Base-by-base conservation (phyloP, 2,797 vertebrate species). In the Bradypodion ventrale region DNA sequence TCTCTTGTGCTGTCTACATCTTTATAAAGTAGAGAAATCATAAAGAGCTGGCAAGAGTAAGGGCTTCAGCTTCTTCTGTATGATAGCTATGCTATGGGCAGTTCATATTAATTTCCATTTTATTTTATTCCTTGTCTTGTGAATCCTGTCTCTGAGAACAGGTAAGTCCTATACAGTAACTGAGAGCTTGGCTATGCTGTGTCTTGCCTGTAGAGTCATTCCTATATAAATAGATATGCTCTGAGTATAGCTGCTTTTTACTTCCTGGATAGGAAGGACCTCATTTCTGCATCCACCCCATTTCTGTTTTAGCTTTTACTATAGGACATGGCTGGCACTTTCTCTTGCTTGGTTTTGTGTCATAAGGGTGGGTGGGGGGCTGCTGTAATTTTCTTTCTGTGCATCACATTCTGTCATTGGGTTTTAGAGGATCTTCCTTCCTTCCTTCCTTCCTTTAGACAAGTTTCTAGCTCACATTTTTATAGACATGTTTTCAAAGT, bases 361-460 rank as follows among this genome's bases (percentile, higher is more conserved):
- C 78, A 72, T 72, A 12, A 75, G 78, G 35, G 1, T 83, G 80
- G 56, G 90, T n/a, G n/a, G 59, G n/a, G n/a, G n/a, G n/a, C 65
- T 80, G 29, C 35, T 46, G 8, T 29, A 2, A 40, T 80, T 90
- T 92, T 91, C 83, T 87, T 90, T 91, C 88, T 83, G 79, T 89
- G 52, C 75, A 10, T 42, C 46, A 32, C 40, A 35, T 44, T 70
- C 3, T 72, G 10, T 27, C 10, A 12, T 0, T 75, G 5, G 21
- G 37, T 69, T 56, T 46, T 44, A 29, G 49, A 60, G 16, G 9
- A 46, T 23, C n/a, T 69, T 3, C 9, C 27, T 82, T 63, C 37
- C 23, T 21, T 32, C 35, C 59, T 83, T 69, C 60, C 16, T 27
- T 29, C n/a, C 6, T 49, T 1, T 7, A 1, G 16, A 35, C 7